Conservation (phyloP, 2,113 vertebrate genomes). For the Pedionomus torquatus region DNA sequence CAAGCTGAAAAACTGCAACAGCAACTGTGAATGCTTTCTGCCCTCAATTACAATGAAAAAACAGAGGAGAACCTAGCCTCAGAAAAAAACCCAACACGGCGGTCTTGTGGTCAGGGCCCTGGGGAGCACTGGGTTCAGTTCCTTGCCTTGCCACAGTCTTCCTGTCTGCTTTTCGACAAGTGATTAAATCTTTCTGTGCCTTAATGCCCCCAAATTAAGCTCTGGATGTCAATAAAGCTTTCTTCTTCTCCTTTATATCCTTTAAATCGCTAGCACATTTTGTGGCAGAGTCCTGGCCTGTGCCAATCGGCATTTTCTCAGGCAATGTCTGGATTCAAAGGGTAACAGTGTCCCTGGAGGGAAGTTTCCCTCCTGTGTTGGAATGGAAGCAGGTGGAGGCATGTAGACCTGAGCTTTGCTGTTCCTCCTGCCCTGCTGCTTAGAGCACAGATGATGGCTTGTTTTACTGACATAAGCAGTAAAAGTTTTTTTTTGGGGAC, state of each 20-base stretch:
- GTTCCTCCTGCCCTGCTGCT: neutral
- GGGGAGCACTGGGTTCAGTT: neutral
- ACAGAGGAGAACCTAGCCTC: neutral
- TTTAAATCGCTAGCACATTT: neutral
- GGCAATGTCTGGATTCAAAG: neutral
- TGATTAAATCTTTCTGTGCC: neutral
- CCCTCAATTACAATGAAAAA: neutral
- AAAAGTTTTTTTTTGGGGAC: too few species aligned
- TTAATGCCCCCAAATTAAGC: neutral
- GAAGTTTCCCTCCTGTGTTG: neutral
- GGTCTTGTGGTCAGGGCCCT: neutral
- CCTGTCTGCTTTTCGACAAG: neutral
- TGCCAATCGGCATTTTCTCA: neutral
- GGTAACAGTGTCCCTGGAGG: too few species aligned
- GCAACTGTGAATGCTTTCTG: neutral
- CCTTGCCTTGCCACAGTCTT: neutral
- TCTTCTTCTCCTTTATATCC: neutral
- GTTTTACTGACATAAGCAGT: neutral
- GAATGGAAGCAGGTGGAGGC: neutral
- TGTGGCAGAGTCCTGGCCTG: neutral
- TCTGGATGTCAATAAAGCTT: neutral
- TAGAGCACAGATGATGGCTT: neutral
- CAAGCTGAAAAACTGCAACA: neutral
- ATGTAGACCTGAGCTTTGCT: neutral
- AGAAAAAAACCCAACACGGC: neutral